These are phyloP conservation scores for Ectemnius lituratus DNA, from an alignment of 2,888 invertebrate species.

Conservation along the genomic window DNA sequence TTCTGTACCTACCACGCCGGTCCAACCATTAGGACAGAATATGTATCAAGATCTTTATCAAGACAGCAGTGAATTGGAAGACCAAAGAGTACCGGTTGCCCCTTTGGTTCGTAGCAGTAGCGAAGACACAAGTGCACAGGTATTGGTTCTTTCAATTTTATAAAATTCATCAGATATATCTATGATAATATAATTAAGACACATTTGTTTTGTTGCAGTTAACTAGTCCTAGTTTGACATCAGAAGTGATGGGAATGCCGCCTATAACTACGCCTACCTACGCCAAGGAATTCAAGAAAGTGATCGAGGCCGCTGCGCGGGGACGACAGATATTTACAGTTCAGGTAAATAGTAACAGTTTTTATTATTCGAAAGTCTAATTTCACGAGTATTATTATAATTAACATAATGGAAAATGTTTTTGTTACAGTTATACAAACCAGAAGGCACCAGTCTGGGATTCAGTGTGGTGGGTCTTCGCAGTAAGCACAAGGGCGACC, in stretches of 20 bases:
- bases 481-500: slow-evolving; percentile 82
- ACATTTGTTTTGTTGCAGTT: slow-evolving; percentile 65
- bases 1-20: slow-evolving; percentile 72
- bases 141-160: slow-evolving; percentile 28
- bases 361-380: neutral
- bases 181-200: neutral
- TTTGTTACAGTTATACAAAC: slow-evolving; percentile 80
- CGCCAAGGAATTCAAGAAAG: slow-evolving; percentile 80
- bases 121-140: slow-evolving; percentile 75
- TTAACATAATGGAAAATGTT: neutral
- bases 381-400: neutral
- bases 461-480: slow-evolving; percentile 84
- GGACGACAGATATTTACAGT: slow-evolving; percentile 82
- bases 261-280: slow-evolving; percentile 80
- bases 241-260: slow-evolving; percentile 77
- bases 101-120: slow-evolving; percentile 80
- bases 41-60: slow-evolving; percentile 74
- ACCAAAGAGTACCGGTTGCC: slow-evolving; percentile 88
- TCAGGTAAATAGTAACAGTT: slow-evolving; percentile 71
- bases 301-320: slow-evolving; percentile 80
- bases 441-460: slow-evolving; percentile 84
- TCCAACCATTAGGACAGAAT: slow-evolving; percentile 70
- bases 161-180: neutral
- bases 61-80: slow-evolving; percentile 82
- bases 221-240: slow-evolving; percentile 75